These are phyloP conservation scores for Botrylloides violaceus DNA, from an alignment of 23 tunicate species.

Conservation along the genomic window DNA sequence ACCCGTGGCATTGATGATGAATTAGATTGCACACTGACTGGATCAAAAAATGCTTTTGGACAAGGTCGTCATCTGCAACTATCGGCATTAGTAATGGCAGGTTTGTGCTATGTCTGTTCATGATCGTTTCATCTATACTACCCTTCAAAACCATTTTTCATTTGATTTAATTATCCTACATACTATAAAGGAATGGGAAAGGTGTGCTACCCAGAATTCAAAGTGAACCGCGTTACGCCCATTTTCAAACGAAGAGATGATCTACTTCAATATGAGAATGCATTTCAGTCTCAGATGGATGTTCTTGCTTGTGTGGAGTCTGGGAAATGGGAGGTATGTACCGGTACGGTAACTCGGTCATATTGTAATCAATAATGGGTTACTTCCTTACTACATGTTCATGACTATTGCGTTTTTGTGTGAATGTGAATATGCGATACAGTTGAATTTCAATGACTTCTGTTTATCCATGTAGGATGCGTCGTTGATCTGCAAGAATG, in stretches of 20 bases:
- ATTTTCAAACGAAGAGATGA: slow-evolving; percentile 60
- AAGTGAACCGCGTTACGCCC: slow-evolving; percentile 23
- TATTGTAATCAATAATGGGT: too few relatives aligned
- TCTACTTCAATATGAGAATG: slow-evolving; percentile 68
- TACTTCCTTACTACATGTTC: too few relatives aligned
- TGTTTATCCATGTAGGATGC: slow-evolving; percentile 3
- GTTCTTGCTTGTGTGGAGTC: slow-evolving; percentile 18
- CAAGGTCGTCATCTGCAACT: slow-evolving; percentile 52
- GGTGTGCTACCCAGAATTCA: slow-evolving; percentile 54
- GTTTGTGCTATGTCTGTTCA: slow-evolving; percentile 19
- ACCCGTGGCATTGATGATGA: slow-evolving; percentile 66
- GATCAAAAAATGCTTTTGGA: slow-evolving; percentile 36
- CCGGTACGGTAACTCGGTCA: background rate
- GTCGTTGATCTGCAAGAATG: slow-evolving; percentile 26
- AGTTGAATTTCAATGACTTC: background rate
- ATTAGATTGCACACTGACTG: slow-evolving; percentile 42
- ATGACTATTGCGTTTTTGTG: too few relatives aligned
- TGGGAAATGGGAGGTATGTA: slow-evolving; percentile 48
- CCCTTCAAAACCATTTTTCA: background rate
- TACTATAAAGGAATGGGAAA: slow-evolving; percentile 56
- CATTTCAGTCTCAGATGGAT: slow-evolving; percentile 34
- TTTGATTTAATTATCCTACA: background rate
- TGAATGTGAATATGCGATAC: too few relatives aligned
- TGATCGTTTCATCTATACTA: too few relatives aligned
- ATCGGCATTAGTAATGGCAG: slow-evolving; percentile 55